Base-by-base conservation (phyloP, 2,113 vertebrate genomes). In the Anhinga rufa region DNA sequence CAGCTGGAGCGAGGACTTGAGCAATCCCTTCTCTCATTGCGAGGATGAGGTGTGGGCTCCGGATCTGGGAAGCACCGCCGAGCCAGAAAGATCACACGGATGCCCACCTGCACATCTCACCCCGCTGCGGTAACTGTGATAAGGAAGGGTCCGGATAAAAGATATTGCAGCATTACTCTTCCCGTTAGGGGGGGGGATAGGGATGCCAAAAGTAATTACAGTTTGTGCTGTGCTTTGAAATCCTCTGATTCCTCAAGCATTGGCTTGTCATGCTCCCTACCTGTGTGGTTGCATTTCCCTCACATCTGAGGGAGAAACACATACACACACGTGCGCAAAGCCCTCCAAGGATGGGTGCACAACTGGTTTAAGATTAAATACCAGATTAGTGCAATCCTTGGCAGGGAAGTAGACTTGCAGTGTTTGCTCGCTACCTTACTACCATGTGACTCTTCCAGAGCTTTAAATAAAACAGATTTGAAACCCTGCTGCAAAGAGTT, bases 401-500 rank as follows among this genome's bases (percentile, higher is more conserved):
- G 72, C 90, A 48, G n/a, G 36, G 79, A 44, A 36, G 66, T 14
- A 46, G 82, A 61, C 90, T n/a, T 28, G 26, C 88, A 21, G 55
- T 2, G 91, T 81, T 96, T 79, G 40, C 91, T 95, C 62, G 3
- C 71, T 72, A 24, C 91, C 83, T 89, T 72, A 16, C 61, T 10
- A 3, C 60, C 95, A 61, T 31, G 74, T 91, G 93, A 60, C 48
- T 55, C 1, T 7, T 7, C 10, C 69, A 20, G 65, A 54, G 95
- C 95, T 93, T 95, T 71, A 93, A 94, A 92, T 91, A 95, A 93
- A 86, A 38, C 78, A 80, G 77, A 60, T 84, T 90, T 69, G 62
- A 49, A 89, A 57, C 86, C 40, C 57, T 40, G 52, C 54, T 61
- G 69, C 57, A 74, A 71, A 74, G 74, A 21, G 76, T 8, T 55